Evolutionary conservation across 2,797 vertebrate species (phyloP).

Genomic region (Crypturellus tataupa): DNA sequence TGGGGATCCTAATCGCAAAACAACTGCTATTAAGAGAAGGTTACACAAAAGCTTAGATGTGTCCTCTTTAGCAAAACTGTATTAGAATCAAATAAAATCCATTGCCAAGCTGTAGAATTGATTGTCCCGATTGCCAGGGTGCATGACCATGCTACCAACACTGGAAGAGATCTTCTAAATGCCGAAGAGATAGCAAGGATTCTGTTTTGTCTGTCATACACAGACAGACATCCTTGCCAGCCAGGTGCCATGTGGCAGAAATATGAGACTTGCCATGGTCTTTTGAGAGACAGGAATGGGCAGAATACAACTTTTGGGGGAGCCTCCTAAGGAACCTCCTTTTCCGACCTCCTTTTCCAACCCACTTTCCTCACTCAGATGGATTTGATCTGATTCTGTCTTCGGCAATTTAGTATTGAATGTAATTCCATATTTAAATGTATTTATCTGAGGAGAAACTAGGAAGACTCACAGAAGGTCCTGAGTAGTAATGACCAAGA

Average conservation of each 20-base stretch:
- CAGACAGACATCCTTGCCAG: fast-evolving
- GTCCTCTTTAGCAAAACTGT: too few species aligned
- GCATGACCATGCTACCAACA: neutral
- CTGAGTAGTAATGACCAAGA: fast-evolving
- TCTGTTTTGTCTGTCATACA: fast-evolving
- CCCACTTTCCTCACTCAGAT: fast-evolving
- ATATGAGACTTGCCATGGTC: neutral
- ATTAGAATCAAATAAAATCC: too few species aligned
- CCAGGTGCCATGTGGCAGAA: neutral
- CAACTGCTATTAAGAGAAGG: neutral
- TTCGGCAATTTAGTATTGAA: neutral
- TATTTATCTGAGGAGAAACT: neutral
- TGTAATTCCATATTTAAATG: neutral
- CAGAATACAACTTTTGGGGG: too few species aligned
- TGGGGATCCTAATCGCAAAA: neutral
- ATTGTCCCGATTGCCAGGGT: too few species aligned
- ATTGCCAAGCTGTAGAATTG: too few species aligned
- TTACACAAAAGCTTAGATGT: too few species aligned
- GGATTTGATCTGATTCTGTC: neutral
- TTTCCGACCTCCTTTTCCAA: too few species aligned
- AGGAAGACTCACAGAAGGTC: neutral
- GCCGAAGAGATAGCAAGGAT: neutral
- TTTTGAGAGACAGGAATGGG: neutral
- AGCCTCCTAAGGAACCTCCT: too few species aligned
- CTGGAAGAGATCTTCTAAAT: neutral